These are phyloP conservation scores for Syngnathus typhle DNA, from an alignment of 2,113 vertebrate genomes.

Conservation along the genomic window DNA sequence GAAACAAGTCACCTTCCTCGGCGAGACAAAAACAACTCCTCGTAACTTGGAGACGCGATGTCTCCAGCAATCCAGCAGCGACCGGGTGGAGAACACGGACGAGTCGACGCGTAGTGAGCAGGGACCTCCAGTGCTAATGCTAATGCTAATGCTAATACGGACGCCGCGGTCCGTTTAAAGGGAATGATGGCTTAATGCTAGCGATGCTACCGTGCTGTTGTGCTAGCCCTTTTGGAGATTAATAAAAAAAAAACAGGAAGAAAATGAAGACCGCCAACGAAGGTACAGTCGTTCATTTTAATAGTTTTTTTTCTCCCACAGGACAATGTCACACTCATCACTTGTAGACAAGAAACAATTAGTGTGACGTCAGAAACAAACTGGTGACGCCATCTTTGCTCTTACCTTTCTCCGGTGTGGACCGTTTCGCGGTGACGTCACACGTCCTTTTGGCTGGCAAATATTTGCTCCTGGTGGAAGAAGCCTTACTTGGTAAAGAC, in stretches of 20 bases:
- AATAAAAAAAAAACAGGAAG: background rate
- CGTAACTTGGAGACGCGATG: background rate
- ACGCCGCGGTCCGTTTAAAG: background rate
- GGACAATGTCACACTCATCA: background rate
- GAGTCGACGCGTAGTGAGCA: background rate
- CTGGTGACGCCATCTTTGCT: conserved; percentile 4
- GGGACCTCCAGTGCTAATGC: background rate
- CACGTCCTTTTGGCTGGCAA: background rate
- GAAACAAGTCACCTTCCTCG: conserved; percentile 14
- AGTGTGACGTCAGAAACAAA: conserved; percentile 7
- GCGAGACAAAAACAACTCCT: background rate
- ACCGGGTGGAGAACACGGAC: background rate
- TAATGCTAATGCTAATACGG: background rate
- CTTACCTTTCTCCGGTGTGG: background rate
- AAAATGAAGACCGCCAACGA: conserved; percentile 25
- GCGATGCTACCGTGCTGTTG: background rate
- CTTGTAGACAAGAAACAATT: background rate
- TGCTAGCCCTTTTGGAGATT: background rate
- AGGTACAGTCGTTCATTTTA: background rate
- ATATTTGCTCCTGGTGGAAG: background rate
- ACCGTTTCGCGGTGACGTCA: background rate
- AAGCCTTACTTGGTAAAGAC: background rate
- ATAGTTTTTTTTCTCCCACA: background rate
- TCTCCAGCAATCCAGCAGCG: background rate
- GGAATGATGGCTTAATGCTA: background rate